These are phyloP conservation scores for Muscicapa adusta DNA, from an alignment of 2,113 vertebrate genomes.

Conservation along the genomic window DNA sequence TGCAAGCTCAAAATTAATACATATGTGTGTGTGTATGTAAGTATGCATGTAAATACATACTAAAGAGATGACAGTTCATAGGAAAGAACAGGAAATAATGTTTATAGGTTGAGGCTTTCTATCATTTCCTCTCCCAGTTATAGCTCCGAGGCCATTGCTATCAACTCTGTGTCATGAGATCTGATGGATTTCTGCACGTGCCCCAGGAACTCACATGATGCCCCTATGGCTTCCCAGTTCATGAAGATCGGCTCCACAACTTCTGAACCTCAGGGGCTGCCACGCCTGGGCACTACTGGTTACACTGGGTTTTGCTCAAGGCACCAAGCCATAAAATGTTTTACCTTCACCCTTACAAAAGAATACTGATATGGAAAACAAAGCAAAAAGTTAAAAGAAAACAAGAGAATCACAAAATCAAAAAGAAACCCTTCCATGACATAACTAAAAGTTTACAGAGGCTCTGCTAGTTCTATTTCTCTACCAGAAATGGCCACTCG, in stretches of 20 bases:
- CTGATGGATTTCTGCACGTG: neutral
- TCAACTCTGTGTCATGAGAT: neutral
- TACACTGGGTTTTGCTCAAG: neutral
- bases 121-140: neutral
- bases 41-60: neutral
- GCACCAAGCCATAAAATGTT: neutral
- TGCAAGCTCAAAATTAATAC: neutral
- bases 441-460: neutral
- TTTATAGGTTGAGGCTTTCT: neutral
- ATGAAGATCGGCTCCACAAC: neutral
- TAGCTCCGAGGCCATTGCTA: neutral
- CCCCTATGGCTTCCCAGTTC: neutral
- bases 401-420: neutral
- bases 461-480: neutral
- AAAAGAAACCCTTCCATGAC: neutral
- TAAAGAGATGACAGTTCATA: neutral
- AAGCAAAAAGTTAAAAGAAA: neutral
- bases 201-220: neutral
- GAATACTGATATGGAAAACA: neutral
- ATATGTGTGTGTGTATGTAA: neutral
- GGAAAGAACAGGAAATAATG: neutral
- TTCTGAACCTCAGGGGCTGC: neutral
- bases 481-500: neutral
- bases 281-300: neutral
- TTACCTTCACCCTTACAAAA: neutral